Evolutionary conservation across 2,888 invertebrate species (phyloP).

Genomic region (Dromius quadrimaculatus): DNA sequence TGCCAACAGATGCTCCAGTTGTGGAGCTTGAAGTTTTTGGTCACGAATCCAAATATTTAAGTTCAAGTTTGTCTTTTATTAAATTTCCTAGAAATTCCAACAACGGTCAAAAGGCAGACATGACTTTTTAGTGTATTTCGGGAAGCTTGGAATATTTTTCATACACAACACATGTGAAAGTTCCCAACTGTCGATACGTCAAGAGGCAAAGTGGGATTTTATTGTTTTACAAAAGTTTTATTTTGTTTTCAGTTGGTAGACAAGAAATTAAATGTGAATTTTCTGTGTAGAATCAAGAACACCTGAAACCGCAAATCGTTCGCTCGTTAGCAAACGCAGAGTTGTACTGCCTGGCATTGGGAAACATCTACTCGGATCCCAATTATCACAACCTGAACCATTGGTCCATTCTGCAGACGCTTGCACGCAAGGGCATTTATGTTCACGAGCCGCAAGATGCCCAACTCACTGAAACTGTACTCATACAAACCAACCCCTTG

Average conservation of each 20-base stretch:
- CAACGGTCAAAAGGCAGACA: not conserved
- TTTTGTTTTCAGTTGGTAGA: no score
- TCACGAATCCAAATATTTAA: conserved; percentile 30
- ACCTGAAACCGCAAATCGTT: conserved; percentile 92
- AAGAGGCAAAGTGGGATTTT: not conserved
- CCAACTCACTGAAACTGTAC: conserved; percentile 93
- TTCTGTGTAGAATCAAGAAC: conserved; percentile 83
- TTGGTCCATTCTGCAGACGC: conserved; percentile 93
- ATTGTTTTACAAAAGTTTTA: not conserved
- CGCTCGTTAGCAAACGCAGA: conserved; percentile 94
- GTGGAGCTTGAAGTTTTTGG: conserved; percentile 18
- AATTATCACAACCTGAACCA: conserved; percentile 97
- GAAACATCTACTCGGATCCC: conserved; percentile 96
- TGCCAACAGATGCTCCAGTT: conserved; percentile 2
- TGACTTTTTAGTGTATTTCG: conserved; percentile 2
- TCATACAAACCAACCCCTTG: conserved; percentile 95
- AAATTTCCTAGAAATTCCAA: conserved; percentile 1
- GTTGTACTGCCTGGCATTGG: conserved; percentile 92
- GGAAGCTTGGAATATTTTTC: conserved; percentile 6
- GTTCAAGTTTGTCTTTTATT: conserved; percentile 30
- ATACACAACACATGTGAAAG: not conserved
- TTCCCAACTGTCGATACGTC: not conserved
- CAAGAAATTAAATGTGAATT: not conserved
- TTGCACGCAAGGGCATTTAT: conserved; percentile 91
- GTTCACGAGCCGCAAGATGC: conserved; percentile 86